Base-by-base conservation (phyloP, 92 coral and sea anemone genomes). In the Desmophyllum pertusum region DNA sequence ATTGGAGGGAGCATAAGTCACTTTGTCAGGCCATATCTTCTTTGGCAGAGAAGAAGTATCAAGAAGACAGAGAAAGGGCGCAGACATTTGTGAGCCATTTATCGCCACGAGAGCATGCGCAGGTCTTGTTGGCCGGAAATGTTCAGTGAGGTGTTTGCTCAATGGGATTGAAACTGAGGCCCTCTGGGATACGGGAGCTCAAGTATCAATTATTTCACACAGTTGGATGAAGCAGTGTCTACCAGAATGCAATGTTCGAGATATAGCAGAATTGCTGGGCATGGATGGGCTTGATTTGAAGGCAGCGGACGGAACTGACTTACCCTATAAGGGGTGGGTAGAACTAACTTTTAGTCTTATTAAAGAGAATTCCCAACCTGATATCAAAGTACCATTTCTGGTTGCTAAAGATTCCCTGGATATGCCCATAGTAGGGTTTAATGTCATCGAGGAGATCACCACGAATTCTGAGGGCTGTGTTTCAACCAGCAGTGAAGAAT, bases 101-200 rank as follows among this genome's bases (percentile, higher is more conserved):
- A 39, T 80, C 91, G 46, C 93, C 91, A 38, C 85, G 59, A 76
- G 93, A 90, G 74, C 84, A 90, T 70, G 84, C 92, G n/a, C 75
- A 71, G 50, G 79, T 53, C 88, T 86, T 33, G 79, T 45, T 10
- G 50, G 50, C 11, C 50, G 50, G 8, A 45, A 45, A 45, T 45
- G 50, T 45, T 8, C 50, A 8, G 50, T 45, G 11, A 45, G 13
- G 13, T 45, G 50, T 45, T 45, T 45, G 50, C 50, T 45, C 50
- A 45, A 45, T 45, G 50, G 50, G n/a, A n/a, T n/a, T n/a, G n/a
- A n/a, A n/a, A n/a, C n/a, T n/a, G n/a, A n/a, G n/a, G n/a, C n/a
- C n/a, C n/a, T n/a, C n/a, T n/a, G n/a, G n/a, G n/a, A n/a, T n/a
- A n/a, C n/a, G n/a, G n/a, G n/a, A n/a, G n/a, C n/a, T n/a, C n/a